Conservation (phyloP, 2,888 invertebrate species). For the Pomacea canaliculata region DNA sequence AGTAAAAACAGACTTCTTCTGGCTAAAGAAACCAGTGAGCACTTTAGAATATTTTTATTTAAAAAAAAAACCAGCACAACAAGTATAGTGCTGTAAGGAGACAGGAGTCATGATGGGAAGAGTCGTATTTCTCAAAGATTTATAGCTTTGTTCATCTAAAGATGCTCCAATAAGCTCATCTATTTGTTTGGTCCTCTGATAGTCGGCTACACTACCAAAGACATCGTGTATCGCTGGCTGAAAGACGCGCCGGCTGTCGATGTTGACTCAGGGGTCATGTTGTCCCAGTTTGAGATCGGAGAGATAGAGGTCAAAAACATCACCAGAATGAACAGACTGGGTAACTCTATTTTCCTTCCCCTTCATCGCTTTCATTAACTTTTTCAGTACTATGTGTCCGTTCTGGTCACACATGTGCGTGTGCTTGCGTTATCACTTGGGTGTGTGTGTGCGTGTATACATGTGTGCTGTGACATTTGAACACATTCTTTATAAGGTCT, state of each 20-base stretch:
- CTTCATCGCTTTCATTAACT: neutral
- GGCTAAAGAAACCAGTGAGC: no score
- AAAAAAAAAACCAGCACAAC: no score
- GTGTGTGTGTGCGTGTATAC: neutral
- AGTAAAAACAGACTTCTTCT: no score
- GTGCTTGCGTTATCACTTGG: neutral
- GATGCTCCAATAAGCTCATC: no score
- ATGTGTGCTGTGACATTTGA: neutral
- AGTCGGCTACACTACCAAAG: constrained; percentile 59
- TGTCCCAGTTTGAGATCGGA: constrained; percentile 93
- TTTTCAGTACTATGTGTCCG: no score
- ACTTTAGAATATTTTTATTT: no score
- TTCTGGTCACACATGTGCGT: neutral
- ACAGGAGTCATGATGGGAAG: no score
- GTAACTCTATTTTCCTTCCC: constrained; percentile 31
- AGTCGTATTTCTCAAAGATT: no score
- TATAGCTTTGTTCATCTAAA: no score
- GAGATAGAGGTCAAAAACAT: constrained; percentile 62
- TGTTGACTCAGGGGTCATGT: constrained; percentile 89
- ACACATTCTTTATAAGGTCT: no score
- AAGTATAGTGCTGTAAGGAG: no score
- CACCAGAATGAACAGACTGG: constrained; percentile 44
- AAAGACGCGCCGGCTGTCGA: constrained; percentile 77
- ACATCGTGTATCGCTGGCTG: constrained; percentile 59
- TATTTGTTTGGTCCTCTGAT: neutral